Conservation (phyloP, 2,888 invertebrate species). For the Aporophyla nigra region DNA sequence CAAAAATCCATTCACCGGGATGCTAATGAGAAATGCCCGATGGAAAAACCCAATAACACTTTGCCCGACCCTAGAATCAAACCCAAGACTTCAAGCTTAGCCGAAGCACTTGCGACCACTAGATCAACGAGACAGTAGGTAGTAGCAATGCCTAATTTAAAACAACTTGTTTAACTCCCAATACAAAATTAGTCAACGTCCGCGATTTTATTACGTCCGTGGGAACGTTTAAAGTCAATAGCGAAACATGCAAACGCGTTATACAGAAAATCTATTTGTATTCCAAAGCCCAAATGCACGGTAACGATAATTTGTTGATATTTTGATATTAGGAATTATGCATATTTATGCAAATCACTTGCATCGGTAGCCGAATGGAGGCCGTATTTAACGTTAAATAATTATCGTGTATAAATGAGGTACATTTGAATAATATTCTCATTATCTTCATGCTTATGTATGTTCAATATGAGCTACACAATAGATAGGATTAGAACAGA, state of each 20-base stretch:
- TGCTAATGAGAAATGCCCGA: too few species aligned
- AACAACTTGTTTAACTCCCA: too few species aligned
- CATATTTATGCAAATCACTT: conserved; percentile 55
- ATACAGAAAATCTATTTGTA: conserved; percentile 38
- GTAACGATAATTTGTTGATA: conserved; percentile 57
- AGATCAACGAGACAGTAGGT: too few species aligned
- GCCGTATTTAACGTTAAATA: conserved; percentile 46
- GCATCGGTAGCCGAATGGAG: conserved; percentile 34
- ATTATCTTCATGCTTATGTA: conserved; percentile 27
- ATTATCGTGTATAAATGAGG: conserved; percentile 45
- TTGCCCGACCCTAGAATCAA: too few species aligned
- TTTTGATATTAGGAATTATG: conserved; percentile 56
- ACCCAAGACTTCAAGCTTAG: too few species aligned
- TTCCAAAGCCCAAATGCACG: conserved; percentile 14
- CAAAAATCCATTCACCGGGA: too few species aligned
- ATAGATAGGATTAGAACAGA: conserved; percentile 21
- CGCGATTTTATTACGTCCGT: too few species aligned
- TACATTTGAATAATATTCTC: conserved; percentile 57
- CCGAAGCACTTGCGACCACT: too few species aligned
- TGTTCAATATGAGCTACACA: conserved; percentile 6
- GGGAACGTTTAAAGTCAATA: not conserved
- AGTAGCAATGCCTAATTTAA: too few species aligned
- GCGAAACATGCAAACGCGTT: not conserved
- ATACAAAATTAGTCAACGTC: too few species aligned
- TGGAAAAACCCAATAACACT: too few species aligned